Evolutionary conservation across 2,888 invertebrate genomes (phyloP).

Genomic region (Cataglyphis cursor): DNA sequence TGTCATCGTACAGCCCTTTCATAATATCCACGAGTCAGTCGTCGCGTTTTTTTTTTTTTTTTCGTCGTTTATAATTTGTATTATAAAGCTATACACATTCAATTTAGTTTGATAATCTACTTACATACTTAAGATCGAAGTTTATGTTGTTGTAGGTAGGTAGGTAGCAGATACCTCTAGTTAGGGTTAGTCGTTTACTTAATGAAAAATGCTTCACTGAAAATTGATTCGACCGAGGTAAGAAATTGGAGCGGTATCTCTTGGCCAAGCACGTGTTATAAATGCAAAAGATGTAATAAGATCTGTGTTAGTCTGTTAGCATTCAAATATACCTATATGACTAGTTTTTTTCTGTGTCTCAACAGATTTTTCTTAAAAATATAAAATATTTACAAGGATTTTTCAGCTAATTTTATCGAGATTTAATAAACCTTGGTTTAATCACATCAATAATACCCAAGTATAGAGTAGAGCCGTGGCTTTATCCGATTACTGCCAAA

Average conservation of each 20-base stretch:
- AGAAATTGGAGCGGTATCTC: constrained; percentile 81
- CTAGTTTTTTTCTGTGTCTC: constrained; percentile 83
- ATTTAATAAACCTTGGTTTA: constrained; percentile 83
- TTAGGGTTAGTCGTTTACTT: constrained; percentile 82
- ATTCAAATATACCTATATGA: constrained; percentile 86
- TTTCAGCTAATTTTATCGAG: constrained; percentile 83
- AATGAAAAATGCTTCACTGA: constrained; percentile 81
- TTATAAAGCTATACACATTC: constrained; percentile 85
- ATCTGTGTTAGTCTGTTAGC: constrained; percentile 85
- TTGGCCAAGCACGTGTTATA: constrained; percentile 82
- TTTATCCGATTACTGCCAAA: constrained; percentile 67
- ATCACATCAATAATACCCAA: constrained; percentile 86
- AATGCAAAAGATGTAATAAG: constrained; percentile 86
- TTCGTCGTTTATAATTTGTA: constrained; percentile 79
- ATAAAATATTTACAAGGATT: constrained; percentile 86
- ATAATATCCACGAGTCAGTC: constrained; percentile 84
- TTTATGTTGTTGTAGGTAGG: constrained; percentile 81
- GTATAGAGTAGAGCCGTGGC: constrained; percentile 82
- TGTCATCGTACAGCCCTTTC: constrained; percentile 84
- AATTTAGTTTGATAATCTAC: constrained; percentile 83
- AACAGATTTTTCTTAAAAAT: constrained; percentile 86
- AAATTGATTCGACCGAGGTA: constrained; percentile 80
- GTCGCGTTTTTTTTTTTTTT: constrained; percentile 69
- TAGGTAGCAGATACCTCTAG: constrained; percentile 83
- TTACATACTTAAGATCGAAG: constrained; percentile 84